Evolutionary conservation across 2,797 vertebrate genomes (phyloP).

Genomic region (Botia kubotai): DNA sequence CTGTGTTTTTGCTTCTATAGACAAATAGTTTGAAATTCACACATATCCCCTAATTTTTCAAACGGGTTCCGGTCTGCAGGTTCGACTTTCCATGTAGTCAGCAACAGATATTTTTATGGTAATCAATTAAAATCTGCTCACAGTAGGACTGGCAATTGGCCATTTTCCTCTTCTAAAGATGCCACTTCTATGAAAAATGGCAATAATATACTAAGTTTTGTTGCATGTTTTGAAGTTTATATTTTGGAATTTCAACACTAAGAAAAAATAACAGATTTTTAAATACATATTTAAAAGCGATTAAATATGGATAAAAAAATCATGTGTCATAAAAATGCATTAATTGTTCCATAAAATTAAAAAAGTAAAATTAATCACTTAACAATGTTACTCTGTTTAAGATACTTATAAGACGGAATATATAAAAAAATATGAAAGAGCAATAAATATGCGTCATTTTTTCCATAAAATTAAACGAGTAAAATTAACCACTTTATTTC

Average conservation of each 20-base stretch:
- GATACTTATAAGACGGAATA: no score
- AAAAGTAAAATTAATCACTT: no score
- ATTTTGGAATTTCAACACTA: neutral
- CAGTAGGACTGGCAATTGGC: slow-evolving; percentile 69
- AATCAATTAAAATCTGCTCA: slow-evolving; percentile 78
- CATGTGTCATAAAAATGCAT: no score
- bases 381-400: no score
- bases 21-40: slow-evolving; percentile 36
- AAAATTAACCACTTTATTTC: neutral
- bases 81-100: slow-evolving; percentile 78
- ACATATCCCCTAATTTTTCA: slow-evolving; percentile 68
- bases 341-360: no score
- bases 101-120: slow-evolving; percentile 77
- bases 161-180: slow-evolving; percentile 36
- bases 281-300: neutral
- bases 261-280: neutral
- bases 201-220: neutral
- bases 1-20: slow-evolving; percentile 61
- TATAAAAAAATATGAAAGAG: no score
- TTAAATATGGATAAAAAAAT: no score
- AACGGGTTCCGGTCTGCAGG: slow-evolving; percentile 75
- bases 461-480: no score
- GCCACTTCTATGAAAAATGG: neutral
- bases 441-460: no score
- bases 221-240: neutral